Base-by-base conservation (phyloP, 2,797 vertebrate species). In the Poecile montanus region DNA sequence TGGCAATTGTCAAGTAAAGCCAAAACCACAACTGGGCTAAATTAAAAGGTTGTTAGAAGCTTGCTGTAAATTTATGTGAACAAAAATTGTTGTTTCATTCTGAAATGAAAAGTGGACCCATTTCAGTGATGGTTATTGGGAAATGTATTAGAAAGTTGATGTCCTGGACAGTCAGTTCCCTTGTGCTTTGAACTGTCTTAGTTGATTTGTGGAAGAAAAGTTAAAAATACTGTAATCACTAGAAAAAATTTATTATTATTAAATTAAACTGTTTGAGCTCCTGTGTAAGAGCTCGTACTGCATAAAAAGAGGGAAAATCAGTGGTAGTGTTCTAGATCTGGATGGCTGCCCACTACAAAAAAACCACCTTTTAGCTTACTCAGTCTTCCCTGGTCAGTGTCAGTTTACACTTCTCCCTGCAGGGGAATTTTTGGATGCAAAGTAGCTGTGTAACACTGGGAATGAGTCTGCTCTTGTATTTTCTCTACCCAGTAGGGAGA, bases 381-480 rank as follows among this genome's bases (percentile, higher is more conserved):
- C 17, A 56, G 11, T 81, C 23, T 87, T 79, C 66, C 10, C 60
- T 44, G 44, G 51, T 29, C 21, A 5, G 6, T 0, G 0, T 71
- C 57, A 38, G 58, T 38, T 86, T 75, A 50, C 18, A 3, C 40
- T 75, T 86, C 58, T 72, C 47, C 19, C 53, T 87, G 15, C 23
- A 71, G 48, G 34, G 40, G 44, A 70, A 45, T 66, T 93, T 90
- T 82, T 2, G 2, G 47, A 19, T 26, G 14, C 44, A 57, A 27
- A 66, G 34, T 36, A 75, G 38, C 25, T 0, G 0, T n/a, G 1
- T 34, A 51, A 58, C 27, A 6, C 36, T 34, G 15, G 25, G 32
- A 82, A 89, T 62, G 40, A 78, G 27, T 66, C 21, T 89, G 12
- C 34, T 71, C 2, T 48, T 12, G 6, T 8, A 42, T 89, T 77